Base-by-base conservation (phyloP, 2,888 invertebrate species). In the Papilio elwesi region DNA sequence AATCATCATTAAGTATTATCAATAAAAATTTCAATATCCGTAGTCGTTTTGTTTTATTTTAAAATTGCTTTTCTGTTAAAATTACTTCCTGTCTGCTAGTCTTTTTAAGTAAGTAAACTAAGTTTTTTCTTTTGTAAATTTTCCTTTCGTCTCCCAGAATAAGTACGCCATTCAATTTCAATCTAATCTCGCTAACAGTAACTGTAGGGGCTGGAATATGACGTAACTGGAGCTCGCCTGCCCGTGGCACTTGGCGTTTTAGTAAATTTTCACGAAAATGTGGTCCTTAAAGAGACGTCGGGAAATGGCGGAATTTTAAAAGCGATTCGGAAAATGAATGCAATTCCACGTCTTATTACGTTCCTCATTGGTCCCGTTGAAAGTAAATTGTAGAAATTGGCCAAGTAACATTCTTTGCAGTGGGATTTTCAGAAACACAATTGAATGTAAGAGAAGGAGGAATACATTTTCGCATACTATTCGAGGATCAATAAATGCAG, bases 141-240 rank as follows among this genome's bases (percentile, higher is more conserved):
- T 85, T 82, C 79, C 78, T 75, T 79, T 68, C 74, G 78, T 26
- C 65, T 51, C n/a, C 13, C 48, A 13, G 13, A 48, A 43, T 78
- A 81, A 77, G 82, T 82, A 82, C 76, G 80, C 83, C 85, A 87
- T 89, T 89, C 87, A 87, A 87, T 90, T 89, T 87, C 87, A 87
- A 88, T 89, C 82, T 90, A 89, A 90, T 89, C 85, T 83, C 79
- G 80, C 74, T 76, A 78, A 77, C 78, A 76, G 81, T 78, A 81
- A 82, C 79, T 74, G 80, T 71, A 76, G 76, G 81, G 82, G 82
- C 79, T 84, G 84, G 81, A 83, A 82, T 83, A 83, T 84, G 83
- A 85, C 83, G 84, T 87, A 85, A 87, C 82, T 77, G 81, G 80
- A 85, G 80, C 85, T 85, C 81, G 80, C 82, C 81, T 80, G 76